phyloP scores from a whole-genome alignment of 37 sponge, comb jelly and placozoan genomes.

The Hormiphora californensis region DNA sequence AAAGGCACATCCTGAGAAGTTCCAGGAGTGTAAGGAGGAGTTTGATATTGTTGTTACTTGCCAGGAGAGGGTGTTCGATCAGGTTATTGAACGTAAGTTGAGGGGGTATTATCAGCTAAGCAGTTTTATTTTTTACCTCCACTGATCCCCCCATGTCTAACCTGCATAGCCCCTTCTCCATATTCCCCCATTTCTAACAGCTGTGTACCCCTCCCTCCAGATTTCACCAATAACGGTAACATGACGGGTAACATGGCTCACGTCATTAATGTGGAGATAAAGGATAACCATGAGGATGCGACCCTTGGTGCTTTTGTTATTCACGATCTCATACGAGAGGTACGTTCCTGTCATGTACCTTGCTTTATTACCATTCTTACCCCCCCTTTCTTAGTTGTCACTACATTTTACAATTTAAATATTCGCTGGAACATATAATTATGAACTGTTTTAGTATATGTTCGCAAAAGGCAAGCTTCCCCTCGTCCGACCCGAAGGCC shows the following conservation, averaged over 20 bases:
- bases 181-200: not conserved
- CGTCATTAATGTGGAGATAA: constrained; percentile 85
- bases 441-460: too few species aligned
- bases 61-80: constrained; percentile 91
- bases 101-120: not conserved
- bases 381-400: too few species aligned
- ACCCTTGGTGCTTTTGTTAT: constrained; percentile 87
- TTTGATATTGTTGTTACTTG: constrained; percentile 90
- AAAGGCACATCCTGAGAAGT: constrained; percentile 80
- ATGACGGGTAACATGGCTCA: constrained; percentile 60
- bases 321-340: constrained; percentile 79
- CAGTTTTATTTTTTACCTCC: not conserved
- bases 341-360: too few species aligned
- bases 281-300: constrained; percentile 97
- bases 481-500: too few species aligned
- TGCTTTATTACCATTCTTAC: too few species aligned
- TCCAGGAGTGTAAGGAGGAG: constrained; percentile 69
- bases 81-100: constrained; percentile 79
- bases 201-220: not conserved
- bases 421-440: too few species aligned
- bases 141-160: not conserved
- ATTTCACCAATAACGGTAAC: constrained; percentile 2
- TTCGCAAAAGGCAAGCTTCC: too few species aligned
- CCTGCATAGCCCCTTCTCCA: not conserved
- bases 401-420: too few species aligned